Base-by-base conservation (phyloP, 2,113 vertebrate species). In the Macrotus californicus region DNA sequence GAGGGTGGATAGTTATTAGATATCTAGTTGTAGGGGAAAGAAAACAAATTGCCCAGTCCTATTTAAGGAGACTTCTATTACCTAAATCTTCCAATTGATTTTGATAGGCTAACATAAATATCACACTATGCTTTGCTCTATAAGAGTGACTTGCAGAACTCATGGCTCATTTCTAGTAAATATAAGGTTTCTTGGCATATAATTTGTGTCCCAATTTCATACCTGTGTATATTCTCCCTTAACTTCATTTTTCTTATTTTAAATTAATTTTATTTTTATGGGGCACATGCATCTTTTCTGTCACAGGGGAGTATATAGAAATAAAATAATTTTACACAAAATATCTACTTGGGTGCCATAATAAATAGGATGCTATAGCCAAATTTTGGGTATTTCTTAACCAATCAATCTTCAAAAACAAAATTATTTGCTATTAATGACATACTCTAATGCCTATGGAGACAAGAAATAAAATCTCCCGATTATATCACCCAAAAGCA, bases 41-140 rank as follows among this genome's bases (percentile, higher is more conserved):
- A 59, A 90, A 96, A 94, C 10, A 80, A 91, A 93, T 85, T 75
- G 19, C 7, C 21, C 34, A 69, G 36, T 91, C 67, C 61, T 89
- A 22, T 83, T 46, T 64, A 86, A 94, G 56, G 83, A 73, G 61
- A 54, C 6, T 5, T 54, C 43, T 85, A 61, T 73, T 91, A 69
- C 64, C 36, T 90, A 72, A 86, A 85, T 91, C 82, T 85, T 91
- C 87, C 86, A 24, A 83, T 64, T 94, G 67, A 88, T 93, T 91
- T 81, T 93, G 67, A 59, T 93, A 81, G 72, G 56, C 90, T 80
- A 81, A 67, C 64, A 66, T 22, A 18, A 14, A 18, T 22, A 50
- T 76, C 59, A 70, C 1, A 4, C 26, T 54, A 22, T n/a, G 34
- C 43, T 88, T 76, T 94, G 41, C 84, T 91, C 77, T 79, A 0